A percentile compares a stretch with the other conserved stretches of the same genome.
Evolutionary conservation across 2,113 vertebrate species (phyloP).

Genomic region (Azemiops feae): DNA sequence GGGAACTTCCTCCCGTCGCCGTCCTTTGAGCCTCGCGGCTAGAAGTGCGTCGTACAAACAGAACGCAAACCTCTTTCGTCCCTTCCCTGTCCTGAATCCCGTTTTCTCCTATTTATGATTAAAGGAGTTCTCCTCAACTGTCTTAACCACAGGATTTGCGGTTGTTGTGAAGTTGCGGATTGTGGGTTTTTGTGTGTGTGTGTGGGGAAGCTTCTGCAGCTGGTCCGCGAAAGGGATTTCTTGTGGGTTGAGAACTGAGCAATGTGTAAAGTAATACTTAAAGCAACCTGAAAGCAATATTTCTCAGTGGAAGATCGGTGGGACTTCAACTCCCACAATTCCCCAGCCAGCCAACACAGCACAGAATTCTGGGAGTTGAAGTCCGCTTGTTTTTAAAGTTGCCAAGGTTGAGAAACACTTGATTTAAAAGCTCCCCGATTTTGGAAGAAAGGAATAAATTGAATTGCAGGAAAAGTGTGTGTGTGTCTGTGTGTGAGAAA

Average conservation of each 20-base stretch:
- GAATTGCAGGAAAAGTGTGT: neutral
- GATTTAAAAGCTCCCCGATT: neutral
- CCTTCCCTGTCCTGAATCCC: neutral
- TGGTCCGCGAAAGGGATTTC: too few relatives aligned
- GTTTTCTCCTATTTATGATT: neutral
- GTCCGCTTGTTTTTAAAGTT: neutral
- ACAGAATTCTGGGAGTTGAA: neutral
- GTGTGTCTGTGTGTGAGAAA: rapidly evolving
- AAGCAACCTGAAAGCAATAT: neutral
- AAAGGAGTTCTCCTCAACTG: neutral
- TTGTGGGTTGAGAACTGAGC: neutral
- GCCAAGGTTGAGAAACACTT: neutral
- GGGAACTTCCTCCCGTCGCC: too few relatives aligned
- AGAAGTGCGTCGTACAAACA: neutral
- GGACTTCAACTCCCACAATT: neutral
- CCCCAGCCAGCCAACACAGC: neutral
- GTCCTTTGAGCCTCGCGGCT: neutral
- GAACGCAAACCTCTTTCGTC: too few relatives aligned
- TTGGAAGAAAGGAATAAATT: neutral
- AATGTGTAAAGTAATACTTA: neutral
- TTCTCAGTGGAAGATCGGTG: neutral
- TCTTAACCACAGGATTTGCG: rapidly evolving
- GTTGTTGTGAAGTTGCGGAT: neutral
- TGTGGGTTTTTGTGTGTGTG: neutral
- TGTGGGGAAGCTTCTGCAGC: neutral